A percentile compares a stretch with the other conserved stretches of the same genome.
Evolutionary conservation across 2,888 invertebrate species (phyloP).

Genomic region (Mystacides longicornis): DNA sequence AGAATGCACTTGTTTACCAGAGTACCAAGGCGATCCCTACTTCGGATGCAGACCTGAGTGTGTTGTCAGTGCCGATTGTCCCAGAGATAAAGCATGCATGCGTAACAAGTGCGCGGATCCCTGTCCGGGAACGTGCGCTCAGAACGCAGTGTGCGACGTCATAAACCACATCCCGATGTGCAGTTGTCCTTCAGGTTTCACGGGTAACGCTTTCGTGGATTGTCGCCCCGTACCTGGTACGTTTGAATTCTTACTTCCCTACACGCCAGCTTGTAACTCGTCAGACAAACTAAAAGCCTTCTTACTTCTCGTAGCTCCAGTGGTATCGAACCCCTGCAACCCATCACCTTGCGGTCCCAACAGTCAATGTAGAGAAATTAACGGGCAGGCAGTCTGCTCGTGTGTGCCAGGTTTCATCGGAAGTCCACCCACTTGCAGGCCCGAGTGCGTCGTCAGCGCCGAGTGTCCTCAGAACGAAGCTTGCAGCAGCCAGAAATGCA

Average conservation of each 20-base stretch:
- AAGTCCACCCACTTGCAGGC: constrained; percentile 69
- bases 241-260: neutral
- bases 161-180: constrained; percentile 67
- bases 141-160: constrained; percentile 62
- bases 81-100: constrained; percentile 56
- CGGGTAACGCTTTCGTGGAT: constrained; percentile 60
- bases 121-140: constrained; percentile 63
- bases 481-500: constrained; percentile 72
- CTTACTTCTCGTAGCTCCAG: constrained; percentile 33
- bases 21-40: constrained; percentile 61
- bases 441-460: constrained; percentile 67
- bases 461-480: constrained; percentile 69
- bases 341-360: constrained; percentile 73
- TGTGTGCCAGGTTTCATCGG: constrained; percentile 66
- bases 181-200: constrained; percentile 59
- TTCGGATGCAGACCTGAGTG: constrained; percentile 64
- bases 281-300: neutral
- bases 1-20: constrained; percentile 52
- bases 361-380: constrained; percentile 66
- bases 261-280: neutral
- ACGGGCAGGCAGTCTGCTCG: constrained; percentile 65
- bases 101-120: constrained; percentile 63
- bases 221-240: constrained; percentile 44
- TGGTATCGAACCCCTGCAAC: constrained; percentile 55
- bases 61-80: constrained; percentile 59